phyloP scores from a whole-genome alignment of 2,888 invertebrate species.

The Anticlea derivata region DNA sequence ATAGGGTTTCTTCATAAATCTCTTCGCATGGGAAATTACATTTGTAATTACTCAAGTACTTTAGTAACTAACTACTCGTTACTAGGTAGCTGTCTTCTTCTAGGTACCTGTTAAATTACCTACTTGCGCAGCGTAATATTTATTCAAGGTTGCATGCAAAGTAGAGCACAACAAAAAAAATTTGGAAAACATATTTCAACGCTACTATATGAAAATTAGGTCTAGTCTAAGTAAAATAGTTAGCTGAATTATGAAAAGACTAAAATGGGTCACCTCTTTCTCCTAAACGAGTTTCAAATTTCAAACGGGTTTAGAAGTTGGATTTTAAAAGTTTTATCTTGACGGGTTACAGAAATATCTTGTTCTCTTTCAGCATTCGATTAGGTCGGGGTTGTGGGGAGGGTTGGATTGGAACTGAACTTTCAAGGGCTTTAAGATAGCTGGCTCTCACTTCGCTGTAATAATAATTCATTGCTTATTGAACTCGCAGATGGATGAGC shows the following conservation, averaged over 20 bases:
- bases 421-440: constrained; percentile 36
- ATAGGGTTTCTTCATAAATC: too few species aligned
- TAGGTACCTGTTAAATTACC: constrained; percentile 6
- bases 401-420: constrained; percentile 30
- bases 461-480: constrained; percentile 34
- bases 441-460: constrained; percentile 25
- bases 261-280: constrained; percentile 23
- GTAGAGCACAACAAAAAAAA: constrained; percentile 11
- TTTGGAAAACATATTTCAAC: constrained; percentile 9
- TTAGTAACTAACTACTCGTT: too few species aligned
- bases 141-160: constrained; percentile 10
- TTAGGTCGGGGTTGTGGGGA: constrained; percentile 43
- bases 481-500: constrained; percentile 20
- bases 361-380: constrained; percentile 47
- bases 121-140: constrained; percentile 5
- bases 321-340: constrained; percentile 29
- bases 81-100: too few species aligned
- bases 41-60: too few species aligned
- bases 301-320: constrained; percentile 15
- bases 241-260: constrained; percentile 15
- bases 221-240: constrained; percentile 6
- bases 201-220: constrained; percentile 5
- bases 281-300: constrained; percentile 18
- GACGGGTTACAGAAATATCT: constrained; percentile 31
- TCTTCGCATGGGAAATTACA: too few species aligned